These are phyloP conservation scores for Phyllotis vaccarum DNA, from an alignment of 2,797 vertebrate species.

Conservation along the genomic window DNA sequence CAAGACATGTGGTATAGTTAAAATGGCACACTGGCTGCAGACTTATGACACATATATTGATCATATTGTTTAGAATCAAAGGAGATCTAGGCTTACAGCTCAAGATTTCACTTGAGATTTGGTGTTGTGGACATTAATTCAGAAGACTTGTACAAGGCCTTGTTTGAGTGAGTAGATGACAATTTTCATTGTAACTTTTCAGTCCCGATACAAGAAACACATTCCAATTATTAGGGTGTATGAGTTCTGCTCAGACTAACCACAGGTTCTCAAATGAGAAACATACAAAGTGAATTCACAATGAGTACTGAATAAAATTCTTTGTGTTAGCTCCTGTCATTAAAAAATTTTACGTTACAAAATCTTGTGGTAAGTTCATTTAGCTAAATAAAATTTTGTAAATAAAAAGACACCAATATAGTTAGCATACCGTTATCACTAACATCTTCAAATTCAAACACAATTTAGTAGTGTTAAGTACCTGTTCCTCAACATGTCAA, in stretches of 20 bases:
- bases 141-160: neutral
- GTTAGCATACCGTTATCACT: neutral
- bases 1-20: neutral
- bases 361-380: neutral
- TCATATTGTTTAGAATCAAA: neutral
- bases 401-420: neutral
- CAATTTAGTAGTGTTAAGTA: neutral
- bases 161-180: neutral
- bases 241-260: neutral
- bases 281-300: neutral
- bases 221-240: neutral
- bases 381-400: slow-evolving; percentile 1
- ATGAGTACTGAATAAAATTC: neutral
- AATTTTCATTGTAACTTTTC: neutral
- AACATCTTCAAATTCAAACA: neutral
- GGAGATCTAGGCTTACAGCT: neutral
- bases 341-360: neutral
- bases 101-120: neutral
- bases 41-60: neutral
- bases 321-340: neutral
- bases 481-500: neutral
- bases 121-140: neutral
- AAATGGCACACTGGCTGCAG: too few species aligned
- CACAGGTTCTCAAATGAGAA: neutral
- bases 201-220: neutral